Evolutionary conservation across 2,888 invertebrate species (phyloP).

Genomic region (Drosophila quinaria): DNA sequence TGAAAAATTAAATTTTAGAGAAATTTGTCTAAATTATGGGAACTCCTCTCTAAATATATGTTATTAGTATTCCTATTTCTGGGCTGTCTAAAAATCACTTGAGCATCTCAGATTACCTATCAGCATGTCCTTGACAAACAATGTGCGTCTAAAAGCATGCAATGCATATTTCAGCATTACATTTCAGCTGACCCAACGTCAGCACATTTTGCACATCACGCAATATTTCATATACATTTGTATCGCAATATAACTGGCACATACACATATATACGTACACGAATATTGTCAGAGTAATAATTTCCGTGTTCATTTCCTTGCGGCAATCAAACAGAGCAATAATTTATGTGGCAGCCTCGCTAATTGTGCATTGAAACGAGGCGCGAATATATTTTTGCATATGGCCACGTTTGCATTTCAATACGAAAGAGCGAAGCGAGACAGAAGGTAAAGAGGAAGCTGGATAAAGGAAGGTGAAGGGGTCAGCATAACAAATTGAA

Average conservation of each 20-base stretch:
- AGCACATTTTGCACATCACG: constrained; percentile 25
- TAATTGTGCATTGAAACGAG: constrained; percentile 71
- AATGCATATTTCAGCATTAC: constrained; percentile 56
- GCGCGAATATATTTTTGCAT: constrained; percentile 70
- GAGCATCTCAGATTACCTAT: constrained; percentile 37
- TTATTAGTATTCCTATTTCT: no score
- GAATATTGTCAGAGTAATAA: constrained; percentile 41
- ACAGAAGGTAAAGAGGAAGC: neutral
- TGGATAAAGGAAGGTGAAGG: no score
- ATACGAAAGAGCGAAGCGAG: neutral
- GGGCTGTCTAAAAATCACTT: neutral
- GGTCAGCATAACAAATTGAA: constrained; percentile 69
- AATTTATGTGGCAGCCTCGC: constrained; percentile 67
- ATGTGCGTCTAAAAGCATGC: constrained; percentile 40
- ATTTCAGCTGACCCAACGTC: constrained; percentile 42
- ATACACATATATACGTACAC: constrained; percentile 11
- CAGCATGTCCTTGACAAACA: constrained; percentile 45
- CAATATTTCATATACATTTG: constrained; percentile 32
- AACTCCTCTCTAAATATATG: no score
- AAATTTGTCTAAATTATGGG: no score
- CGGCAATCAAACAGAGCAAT: constrained; percentile 54
- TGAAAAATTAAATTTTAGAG: no score
- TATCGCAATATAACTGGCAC: constrained; percentile 15
- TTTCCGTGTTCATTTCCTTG: constrained; percentile 69
- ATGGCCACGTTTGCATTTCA: constrained; percentile 43